Evolutionary conservation across 2,888 invertebrate species (phyloP).

Genomic region (Spatulosminthurus flaviceps): DNA sequence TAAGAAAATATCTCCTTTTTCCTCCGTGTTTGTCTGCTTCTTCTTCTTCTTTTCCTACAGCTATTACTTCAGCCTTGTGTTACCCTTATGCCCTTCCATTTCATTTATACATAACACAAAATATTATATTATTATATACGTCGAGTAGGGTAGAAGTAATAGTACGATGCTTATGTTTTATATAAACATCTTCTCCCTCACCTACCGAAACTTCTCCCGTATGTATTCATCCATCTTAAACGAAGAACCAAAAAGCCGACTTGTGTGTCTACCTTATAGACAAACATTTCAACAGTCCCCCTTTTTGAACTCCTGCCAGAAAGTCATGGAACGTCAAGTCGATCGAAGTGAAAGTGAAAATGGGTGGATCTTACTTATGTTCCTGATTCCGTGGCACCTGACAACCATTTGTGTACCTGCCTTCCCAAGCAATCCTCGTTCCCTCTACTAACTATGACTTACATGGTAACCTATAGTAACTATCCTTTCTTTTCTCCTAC

Average conservation of each 20-base stretch:
- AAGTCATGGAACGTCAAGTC: constrained; percentile 47
- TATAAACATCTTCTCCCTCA: no score
- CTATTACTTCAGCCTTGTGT: background rate
- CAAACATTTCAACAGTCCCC: constrained; percentile 32
- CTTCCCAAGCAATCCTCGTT: constrained; percentile 38
- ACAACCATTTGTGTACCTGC: constrained; percentile 55
- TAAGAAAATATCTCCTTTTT: constrained; percentile 18
- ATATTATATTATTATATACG: no score
- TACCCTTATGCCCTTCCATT: background rate
- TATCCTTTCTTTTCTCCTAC: background rate
- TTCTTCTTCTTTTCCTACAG: background rate
- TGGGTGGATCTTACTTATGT: constrained; percentile 50
- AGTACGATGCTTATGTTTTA: no score
- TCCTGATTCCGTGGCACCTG: constrained; percentile 48
- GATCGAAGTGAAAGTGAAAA: constrained; percentile 55
- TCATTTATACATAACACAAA: background rate
- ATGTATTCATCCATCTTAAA: background rate
- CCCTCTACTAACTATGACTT: background rate
- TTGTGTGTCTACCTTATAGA: constrained; percentile 18
- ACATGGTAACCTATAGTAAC: background rate
- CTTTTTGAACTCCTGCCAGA: constrained; percentile 52
- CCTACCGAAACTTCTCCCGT: no score
- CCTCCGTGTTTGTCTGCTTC: constrained; percentile 2
- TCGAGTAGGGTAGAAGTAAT: no score
- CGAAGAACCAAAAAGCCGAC: background rate